Base-by-base conservation (phyloP, 30 jellyfish, hydroid and myxozoan species). In the Hydractinia symbiolongicarpus region DNA sequence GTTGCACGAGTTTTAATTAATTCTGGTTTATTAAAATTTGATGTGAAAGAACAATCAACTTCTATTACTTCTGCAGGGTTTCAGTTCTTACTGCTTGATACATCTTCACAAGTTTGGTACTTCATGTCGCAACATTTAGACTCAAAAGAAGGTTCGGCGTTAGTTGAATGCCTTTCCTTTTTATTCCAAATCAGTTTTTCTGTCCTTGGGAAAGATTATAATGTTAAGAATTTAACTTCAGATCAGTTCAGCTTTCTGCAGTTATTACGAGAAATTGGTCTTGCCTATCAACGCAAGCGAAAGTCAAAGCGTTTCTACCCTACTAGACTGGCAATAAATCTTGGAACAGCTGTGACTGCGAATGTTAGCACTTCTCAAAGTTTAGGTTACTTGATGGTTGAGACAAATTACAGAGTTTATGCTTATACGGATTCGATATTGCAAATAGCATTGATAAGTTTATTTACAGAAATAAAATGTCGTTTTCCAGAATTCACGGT, bases 1-100 rank as follows among this genome's bases (percentile, higher is more conserved):
- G 89, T 93, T 60, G 91, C 94, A n/a, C 86, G 82, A 53, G 94
- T 93, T 13, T 86, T 93, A 19, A 84, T 93, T 17, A 83, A 81
- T 70, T 88, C 95, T 20, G 96, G 96, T 44, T 88, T 93, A 51
- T 88, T 93, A 0, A 88, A 88, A 8, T 80, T 87, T 4, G 96
- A 93, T 10, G 78, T 88, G 0, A 82, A 81, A 53, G 98, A 93
- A 55, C 87, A 92, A 72, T 74, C 96, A 16, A 93, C 98, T 19
- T 94, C 96, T 16, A 94, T 94, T 56, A 94, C 99, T 11, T 94
- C 99, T n/a, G 89, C 96, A 21, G 99, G 99, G 3, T 94, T 94
- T 82, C 96, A 94, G 79, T 94, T 94, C 56, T 82, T 94, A 19
- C 87, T 94, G 44, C 81, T 88, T 81, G 96, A 94, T 72, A 82